phyloP scores from a whole-genome alignment of 1,140 invertebrate genomes.

The Dinoponera quadriceps region DNA sequence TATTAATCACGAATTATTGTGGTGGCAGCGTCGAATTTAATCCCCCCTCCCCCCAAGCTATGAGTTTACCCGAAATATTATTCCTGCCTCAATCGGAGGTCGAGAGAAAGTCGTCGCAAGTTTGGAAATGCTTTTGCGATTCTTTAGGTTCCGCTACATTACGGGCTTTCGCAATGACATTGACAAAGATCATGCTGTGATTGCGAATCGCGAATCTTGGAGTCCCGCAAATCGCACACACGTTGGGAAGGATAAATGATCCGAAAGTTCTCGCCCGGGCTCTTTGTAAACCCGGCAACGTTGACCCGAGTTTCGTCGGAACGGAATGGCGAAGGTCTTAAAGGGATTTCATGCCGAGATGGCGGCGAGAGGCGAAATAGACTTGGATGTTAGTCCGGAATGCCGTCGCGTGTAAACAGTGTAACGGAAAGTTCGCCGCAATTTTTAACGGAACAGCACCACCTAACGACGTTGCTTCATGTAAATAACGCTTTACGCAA shows the following conservation, averaged over 20 bases:
- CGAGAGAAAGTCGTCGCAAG: neutral
- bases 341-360: slow-evolving; percentile 20
- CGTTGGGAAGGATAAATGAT: slow-evolving; percentile 26
- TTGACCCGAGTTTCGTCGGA: slow-evolving; percentile 25
- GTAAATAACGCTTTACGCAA: neutral
- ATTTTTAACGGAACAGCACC: slow-evolving; percentile 18
- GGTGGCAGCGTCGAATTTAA: neutral
- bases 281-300: slow-evolving; percentile 24
- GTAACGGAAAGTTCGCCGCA: slow-evolving; percentile 3
- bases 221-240: slow-evolving; percentile 13
- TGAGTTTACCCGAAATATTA: no score
- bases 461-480: slow-evolving; percentile 15
- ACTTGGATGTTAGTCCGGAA: slow-evolving; percentile 15
- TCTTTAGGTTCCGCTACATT: neutral
- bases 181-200: slow-evolving; percentile 24
- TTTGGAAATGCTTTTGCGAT: neutral
- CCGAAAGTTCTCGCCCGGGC: slow-evolving; percentile 19
- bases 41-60: neutral
- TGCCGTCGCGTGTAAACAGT: slow-evolving; percentile 20
- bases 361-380: slow-evolving; percentile 31
- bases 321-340: slow-evolving; percentile 1
- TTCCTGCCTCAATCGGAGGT: neutral
- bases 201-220: slow-evolving; percentile 15
- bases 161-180: slow-evolving; percentile 33
- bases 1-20: slow-evolving; percentile 37